Evolutionary conservation across 2,797 vertebrate species (phyloP).

Genomic region (Poecilia picta): DNA sequence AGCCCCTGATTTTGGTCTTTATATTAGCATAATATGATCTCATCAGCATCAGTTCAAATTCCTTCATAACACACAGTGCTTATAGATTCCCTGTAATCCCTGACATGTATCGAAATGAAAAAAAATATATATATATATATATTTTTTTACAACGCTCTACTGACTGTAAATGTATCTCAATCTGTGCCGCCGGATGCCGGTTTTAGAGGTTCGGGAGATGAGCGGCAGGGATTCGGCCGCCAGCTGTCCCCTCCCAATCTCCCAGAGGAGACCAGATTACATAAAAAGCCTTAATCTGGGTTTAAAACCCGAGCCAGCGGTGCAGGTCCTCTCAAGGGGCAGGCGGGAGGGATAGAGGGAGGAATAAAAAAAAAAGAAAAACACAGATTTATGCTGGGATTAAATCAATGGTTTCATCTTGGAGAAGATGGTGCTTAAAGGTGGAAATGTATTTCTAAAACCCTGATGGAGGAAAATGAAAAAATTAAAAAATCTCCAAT

Average conservation of each 20-base stretch:
- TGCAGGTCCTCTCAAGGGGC: slow-evolving; percentile 61
- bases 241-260: slow-evolving; percentile 84
- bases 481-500: not conserved
- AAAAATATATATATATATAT: too few species aligned
- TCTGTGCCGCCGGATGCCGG: slow-evolving; percentile 50
- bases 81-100: not conserved
- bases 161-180: slow-evolving; percentile 37
- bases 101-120: slow-evolving; percentile 10
- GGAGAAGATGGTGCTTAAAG: slow-evolving; percentile 16
- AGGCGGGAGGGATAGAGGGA: slow-evolving; percentile 5
- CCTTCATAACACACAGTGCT: not conserved
- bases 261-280: slow-evolving; percentile 81
- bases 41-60: not conserved
- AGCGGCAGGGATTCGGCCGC: slow-evolving; percentile 74
- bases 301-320: slow-evolving; percentile 76
- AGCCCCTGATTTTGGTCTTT: not conserved
- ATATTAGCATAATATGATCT: not conserved
- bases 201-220: slow-evolving; percentile 59
- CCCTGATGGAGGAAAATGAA: not conserved
- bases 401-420: slow-evolving; percentile 12
- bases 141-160: not conserved
- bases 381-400: slow-evolving; percentile 27
- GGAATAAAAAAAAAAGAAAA: slow-evolving; percentile 47
- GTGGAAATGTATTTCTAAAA: slow-evolving; percentile 16
- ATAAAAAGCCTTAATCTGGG: slow-evolving; percentile 82